phyloP scores from a whole-genome alignment of 2,888 invertebrate genomes.

The Heliconius erato region DNA sequence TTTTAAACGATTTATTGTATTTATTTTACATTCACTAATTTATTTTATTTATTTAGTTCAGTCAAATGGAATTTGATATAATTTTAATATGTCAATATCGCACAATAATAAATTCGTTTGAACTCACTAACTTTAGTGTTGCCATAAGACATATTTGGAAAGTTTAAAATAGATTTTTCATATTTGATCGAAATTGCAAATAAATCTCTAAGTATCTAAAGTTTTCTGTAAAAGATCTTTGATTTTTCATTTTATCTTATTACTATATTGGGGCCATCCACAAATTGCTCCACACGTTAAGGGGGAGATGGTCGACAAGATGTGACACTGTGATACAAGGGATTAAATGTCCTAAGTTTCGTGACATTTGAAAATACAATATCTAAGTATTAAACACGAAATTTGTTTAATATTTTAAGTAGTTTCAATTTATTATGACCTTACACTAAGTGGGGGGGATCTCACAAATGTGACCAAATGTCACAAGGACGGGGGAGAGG shows the following conservation, averaged over 20 bases:
- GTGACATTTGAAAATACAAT: too few species aligned
- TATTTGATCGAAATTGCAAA: conserved; percentile 23
- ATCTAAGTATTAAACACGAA: too few species aligned
- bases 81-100: conserved; percentile 34
- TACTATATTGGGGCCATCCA: conserved; percentile 5
- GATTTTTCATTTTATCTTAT: conserved; percentile 13
- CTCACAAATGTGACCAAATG: not conserved
- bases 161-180: conserved; percentile 3
- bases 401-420: too few species aligned
- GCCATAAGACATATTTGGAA: conserved; percentile 26
- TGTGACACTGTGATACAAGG: too few species aligned
- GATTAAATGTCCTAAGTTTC: too few species aligned
- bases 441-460: not conserved
- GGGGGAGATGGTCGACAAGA: too few species aligned
- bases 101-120: conserved; percentile 22
- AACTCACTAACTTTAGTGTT: conserved; percentile 17
- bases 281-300: not conserved
- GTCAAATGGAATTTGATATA: conserved; percentile 35
- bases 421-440: too few species aligned
- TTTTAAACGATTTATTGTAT: conserved; percentile 49
- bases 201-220: conserved; percentile 6
- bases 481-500: too few species aligned
- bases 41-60: conserved; percentile 36
- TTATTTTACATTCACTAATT: conserved; percentile 46
- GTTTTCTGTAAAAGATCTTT: conserved; percentile 21